Base-by-base conservation (phyloP, 2,888 invertebrate genomes). In the Lordiphosa fenestrarum region DNA sequence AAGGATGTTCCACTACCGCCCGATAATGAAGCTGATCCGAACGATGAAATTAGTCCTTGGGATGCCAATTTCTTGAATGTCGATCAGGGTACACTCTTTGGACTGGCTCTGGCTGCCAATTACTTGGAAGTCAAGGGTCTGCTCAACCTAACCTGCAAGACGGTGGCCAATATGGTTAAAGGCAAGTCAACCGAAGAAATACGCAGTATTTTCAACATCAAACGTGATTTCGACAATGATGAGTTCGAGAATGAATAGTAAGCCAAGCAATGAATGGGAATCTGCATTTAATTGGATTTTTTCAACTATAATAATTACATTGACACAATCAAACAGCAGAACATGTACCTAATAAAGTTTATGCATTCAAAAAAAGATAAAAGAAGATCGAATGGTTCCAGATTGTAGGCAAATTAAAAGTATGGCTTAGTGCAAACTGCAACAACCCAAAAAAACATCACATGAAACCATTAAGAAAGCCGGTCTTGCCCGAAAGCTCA, bases 101-200 rank as follows among this genome's bases (percentile, higher is more conserved):
- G 80, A 53, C 46, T 77, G 12, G 83, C 83, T 2, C 37, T 76
- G 69, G 77, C 77, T 0, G 77, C 77, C 38, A 76, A 83, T 51
- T 77, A 83, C 46, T 56, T 83, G 56, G 83, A 77, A 10, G 80
- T 83, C 13, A 80, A 76, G 55, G 77, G 83, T 1, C 53, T 78
- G 33, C 33, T 83, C 4, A 77, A 83, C 13, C 41, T 78, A 1
- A 76, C 83, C 7, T 83, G 83, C 62, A 71, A 80, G 57, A 76
- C 81, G 0, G 83, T 83, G 6, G 77, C 81, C 52, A 73, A 80
- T 6, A 83, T 77, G 83, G 80, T 80, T 6, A 83, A 76, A 47
- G 84, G 77, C 30, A 78, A 83, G 51, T 73, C 77, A 3, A 77
- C 81, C 1, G 77, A 80, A 52, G 77, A 83, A n/a, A 78, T 78